Conservation (phyloP, 1,140 invertebrate genomes). For the Sminthurides bifidus region DNA sequence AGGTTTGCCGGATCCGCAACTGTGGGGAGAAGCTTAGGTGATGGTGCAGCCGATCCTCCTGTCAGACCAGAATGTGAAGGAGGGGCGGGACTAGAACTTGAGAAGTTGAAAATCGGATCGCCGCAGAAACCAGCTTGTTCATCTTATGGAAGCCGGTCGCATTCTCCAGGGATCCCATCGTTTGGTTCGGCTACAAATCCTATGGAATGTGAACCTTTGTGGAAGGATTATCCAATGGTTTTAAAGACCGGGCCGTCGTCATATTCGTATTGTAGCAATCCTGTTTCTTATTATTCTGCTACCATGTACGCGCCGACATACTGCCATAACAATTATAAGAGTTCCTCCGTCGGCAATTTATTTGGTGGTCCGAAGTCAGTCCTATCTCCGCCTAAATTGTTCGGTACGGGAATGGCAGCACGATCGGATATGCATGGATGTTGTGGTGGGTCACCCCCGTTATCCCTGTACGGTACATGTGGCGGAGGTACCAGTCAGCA, state of each 20-base stretch:
- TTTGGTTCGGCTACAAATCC: background rate
- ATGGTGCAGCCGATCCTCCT: too few relatives aligned
- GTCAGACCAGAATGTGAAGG: too few relatives aligned
- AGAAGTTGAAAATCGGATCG: background rate
- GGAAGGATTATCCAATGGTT: slow-evolving; percentile 1
- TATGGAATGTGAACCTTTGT: background rate
- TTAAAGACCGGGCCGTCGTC: background rate
- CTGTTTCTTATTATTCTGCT: background rate
- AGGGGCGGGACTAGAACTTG: background rate
- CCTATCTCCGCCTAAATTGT: background rate
- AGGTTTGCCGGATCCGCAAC: too few relatives aligned
- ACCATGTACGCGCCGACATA: background rate
- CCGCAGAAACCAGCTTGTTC: background rate
- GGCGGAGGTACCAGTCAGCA: too few relatives aligned
- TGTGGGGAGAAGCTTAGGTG: too few relatives aligned
- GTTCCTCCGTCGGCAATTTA: background rate
- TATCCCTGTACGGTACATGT: too few relatives aligned
- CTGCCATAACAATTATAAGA: background rate
- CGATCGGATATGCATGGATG: too few relatives aligned
- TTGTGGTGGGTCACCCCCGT: too few relatives aligned
- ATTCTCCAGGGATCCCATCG: background rate
- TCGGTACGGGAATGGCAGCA: too few relatives aligned
- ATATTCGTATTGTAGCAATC: background rate
- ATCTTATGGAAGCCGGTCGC: background rate
- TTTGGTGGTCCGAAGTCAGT: background rate